These are phyloP conservation scores for Rhinolophus sinicus DNA, from an alignment of 2,113 vertebrate genomes.

Conservation along the genomic window DNA sequence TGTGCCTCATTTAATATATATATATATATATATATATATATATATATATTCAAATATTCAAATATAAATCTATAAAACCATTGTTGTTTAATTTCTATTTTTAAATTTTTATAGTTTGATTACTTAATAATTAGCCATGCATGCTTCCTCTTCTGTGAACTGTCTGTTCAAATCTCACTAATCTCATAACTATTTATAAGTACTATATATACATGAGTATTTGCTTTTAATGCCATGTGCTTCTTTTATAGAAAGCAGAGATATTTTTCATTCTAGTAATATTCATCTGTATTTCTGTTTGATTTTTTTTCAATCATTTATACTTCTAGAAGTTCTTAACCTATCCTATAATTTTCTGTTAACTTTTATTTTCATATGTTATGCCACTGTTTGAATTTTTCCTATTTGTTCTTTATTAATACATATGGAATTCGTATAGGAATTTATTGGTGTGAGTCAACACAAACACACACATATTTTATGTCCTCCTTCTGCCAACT, in stretches of 20 bases:
- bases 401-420: background rate
- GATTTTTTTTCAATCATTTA: background rate
- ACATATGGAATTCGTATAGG: background rate
- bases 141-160: background rate
- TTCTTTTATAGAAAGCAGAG: background rate
- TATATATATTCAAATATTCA: too few species aligned
- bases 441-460: background rate
- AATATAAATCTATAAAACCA: background rate
- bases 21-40: too few species aligned
- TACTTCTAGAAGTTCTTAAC: background rate
- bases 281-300: background rate
- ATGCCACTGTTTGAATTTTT: background rate
- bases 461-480: background rate
- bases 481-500: background rate
- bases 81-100: constrained; percentile 2
- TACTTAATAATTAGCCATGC: background rate
- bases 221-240: background rate
- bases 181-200: background rate
- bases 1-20: background rate
- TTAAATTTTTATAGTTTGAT: background rate
- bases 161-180: background rate
- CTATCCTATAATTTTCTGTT: background rate
- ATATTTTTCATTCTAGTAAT: background rate
- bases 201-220: background rate
- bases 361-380: background rate